These are phyloP conservation scores for Danio choprae DNA, from an alignment of 2,797 vertebrate genomes.

Conservation along the genomic window DNA sequence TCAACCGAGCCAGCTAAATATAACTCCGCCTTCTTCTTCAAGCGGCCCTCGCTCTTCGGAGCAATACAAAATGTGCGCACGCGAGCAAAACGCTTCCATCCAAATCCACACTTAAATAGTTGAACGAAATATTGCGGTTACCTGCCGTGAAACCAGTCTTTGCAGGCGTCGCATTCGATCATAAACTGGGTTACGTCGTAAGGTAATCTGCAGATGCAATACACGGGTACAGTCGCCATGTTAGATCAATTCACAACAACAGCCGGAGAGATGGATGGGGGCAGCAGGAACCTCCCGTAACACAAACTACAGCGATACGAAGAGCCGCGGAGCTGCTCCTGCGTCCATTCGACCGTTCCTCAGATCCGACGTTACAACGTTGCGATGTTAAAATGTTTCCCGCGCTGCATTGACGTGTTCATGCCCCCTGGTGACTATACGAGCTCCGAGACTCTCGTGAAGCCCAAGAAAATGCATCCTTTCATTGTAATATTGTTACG, in stretches of 20 bases:
- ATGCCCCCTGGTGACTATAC: constrained; percentile 86
- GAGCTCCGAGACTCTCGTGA: constrained; percentile 73
- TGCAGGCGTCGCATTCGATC: constrained; percentile 98
- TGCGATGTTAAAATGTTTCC: constrained; percentile 71
- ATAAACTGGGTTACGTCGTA: constrained; percentile 99
- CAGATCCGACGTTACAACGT: constrained; percentile 46
- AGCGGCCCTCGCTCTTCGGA: constrained; percentile 76
- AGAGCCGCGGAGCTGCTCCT: constrained; percentile 70
- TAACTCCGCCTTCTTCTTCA: constrained; percentile 86
- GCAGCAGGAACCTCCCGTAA: constrained; percentile 80
- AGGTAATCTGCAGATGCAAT: constrained; percentile 98
- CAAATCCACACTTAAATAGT: constrained; percentile 59
- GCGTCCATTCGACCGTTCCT: constrained; percentile 54
- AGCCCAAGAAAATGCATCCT: constrained; percentile 72
- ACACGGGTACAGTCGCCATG: constrained; percentile 99
- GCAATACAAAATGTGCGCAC: constrained; percentile 75
- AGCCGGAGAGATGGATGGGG: constrained; percentile 75
- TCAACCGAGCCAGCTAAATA: constrained; percentile 70
- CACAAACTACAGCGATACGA: constrained; percentile 73
- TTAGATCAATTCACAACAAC: constrained; percentile 89
- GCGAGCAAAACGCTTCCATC: constrained; percentile 68
- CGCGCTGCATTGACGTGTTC: constrained; percentile 80
- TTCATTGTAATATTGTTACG: constrained; percentile 71
- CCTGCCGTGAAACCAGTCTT: constrained; percentile 99
- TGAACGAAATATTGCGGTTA: constrained; percentile 73